These are phyloP conservation scores for Diarsia brunnea DNA, from an alignment of 2,888 invertebrate genomes.

Conservation along the genomic window DNA sequence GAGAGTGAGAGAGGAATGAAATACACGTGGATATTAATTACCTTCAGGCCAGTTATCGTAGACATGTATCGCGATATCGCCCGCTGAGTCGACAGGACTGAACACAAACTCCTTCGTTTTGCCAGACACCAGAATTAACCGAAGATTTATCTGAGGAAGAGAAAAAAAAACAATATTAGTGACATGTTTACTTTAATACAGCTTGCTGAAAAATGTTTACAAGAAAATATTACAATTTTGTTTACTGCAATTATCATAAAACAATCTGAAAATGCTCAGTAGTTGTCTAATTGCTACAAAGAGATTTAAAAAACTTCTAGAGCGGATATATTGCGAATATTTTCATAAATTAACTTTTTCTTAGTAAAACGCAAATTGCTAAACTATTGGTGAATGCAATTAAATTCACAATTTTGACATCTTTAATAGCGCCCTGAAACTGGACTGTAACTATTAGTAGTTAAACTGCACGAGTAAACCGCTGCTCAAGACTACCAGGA, in stretches of 20 bases:
- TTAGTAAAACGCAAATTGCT: neutral
- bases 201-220: neutral
- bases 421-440: neutral
- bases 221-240: neutral
- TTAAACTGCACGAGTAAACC: neutral
- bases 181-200: neutral
- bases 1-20: constrained; percentile 2
- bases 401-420: neutral
- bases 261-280: neutral
- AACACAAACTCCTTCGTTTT: constrained; percentile 99
- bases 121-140: constrained; percentile 99
- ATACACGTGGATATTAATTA: constrained; percentile 90
- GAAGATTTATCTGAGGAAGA: constrained; percentile 96
- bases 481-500: constrained; percentile 2
- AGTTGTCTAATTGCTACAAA: neutral
- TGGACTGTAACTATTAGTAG: neutral
- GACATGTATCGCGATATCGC: constrained; percentile 99
- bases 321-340: no score
- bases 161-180: constrained; percentile 9
- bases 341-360: neutral
- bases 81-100: constrained; percentile 98
- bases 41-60: constrained; percentile 99
- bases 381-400: neutral
- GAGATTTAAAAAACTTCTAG: no score
- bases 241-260: neutral